A percentile compares a stretch with the other conserved stretches of the same genome.
phyloP scores from a whole-genome alignment of 2,888 invertebrate genomes.

The Molanna angustata region DNA sequence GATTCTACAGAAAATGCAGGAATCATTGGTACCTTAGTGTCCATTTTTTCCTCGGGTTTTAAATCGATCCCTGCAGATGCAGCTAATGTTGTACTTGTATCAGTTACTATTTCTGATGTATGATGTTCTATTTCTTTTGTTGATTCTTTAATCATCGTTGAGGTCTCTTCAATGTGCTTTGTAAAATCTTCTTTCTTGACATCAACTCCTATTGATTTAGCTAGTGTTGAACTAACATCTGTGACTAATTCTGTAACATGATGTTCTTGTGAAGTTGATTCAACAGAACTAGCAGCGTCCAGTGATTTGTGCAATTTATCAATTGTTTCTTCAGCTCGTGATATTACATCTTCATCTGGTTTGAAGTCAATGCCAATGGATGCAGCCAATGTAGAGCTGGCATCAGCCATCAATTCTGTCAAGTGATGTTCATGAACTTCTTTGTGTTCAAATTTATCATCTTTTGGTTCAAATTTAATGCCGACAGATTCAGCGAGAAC shows the following conservation, averaged over 20 bases:
- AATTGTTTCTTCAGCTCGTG: not conserved
- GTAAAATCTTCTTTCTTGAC: not conserved
- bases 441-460: not conserved
- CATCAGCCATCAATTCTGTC: slow-evolving; percentile 20
- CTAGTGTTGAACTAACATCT: slow-evolving; percentile 22
- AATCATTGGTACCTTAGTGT: slow-evolving; percentile 7
- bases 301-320: not conserved
- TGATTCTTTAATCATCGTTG: not conserved
- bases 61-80: slow-evolving; percentile 24
- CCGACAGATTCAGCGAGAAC: slow-evolving; percentile 15
- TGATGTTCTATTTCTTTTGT: slow-evolving; percentile 1
- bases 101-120: slow-evolving; percentile 20
- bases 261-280: slow-evolving; percentile 8
- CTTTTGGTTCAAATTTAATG: slow-evolving; percentile 11
- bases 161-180: not conserved
- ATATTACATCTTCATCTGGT: slow-evolving; percentile 7
- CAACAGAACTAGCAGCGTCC: not conserved
- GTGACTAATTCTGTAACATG: slow-evolving; percentile 16
- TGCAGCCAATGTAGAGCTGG: slow-evolving; percentile 20
- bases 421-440: slow-evolving; percentile 7
- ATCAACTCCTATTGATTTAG: slow-evolving; percentile 22
- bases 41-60: slow-evolving; percentile 17
- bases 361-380: slow-evolving; percentile 19
- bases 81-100: slow-evolving; percentile 23
- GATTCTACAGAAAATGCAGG: slow-evolving; percentile 14